Percentiles rank a stretch among this genome's conserved stretches.
These are phyloP conservation scores for Drosophila ambigua DNA, from an alignment of 1,140 invertebrate genomes.

Conservation along the genomic window DNA sequence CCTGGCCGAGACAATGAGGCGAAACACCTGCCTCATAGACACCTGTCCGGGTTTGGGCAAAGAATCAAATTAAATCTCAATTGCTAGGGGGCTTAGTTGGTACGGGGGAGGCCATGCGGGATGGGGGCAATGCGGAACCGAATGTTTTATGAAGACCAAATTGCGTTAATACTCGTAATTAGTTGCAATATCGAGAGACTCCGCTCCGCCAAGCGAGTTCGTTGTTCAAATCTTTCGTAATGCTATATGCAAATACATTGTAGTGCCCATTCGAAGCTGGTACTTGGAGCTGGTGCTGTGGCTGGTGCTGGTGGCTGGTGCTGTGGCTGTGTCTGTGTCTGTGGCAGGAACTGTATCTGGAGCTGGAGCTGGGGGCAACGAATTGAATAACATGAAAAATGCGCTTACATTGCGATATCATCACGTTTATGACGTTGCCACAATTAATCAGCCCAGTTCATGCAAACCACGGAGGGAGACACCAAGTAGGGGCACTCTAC, in stretches of 20 bases:
- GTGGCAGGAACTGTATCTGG: constrained; percentile 30
- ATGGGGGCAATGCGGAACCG: constrained; percentile 26
- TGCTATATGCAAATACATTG: constrained; percentile 73
- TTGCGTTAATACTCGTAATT: constrained; percentile 78
- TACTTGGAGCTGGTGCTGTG: not conserved
- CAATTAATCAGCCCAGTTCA: constrained; percentile 77
- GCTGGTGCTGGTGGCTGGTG: constrained; percentile 12
- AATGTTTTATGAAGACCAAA: constrained; percentile 53
- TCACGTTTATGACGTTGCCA: constrained; percentile 83
- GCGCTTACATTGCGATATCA: constrained; percentile 83
- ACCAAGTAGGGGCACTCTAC: not conserved
- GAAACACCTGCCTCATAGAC: constrained; percentile 70
- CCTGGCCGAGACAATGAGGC: constrained; percentile 63
- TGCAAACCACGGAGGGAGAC: constrained; percentile 52
- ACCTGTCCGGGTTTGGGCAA: constrained; percentile 70
- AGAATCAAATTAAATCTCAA: constrained; percentile 63
- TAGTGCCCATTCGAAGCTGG: not conserved
- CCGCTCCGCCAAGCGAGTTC: constrained; percentile 61
- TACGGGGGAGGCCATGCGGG: constrained; percentile 29
- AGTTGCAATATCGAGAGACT: constrained; percentile 77
- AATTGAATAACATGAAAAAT: constrained; percentile 82
- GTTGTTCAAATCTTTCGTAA: constrained; percentile 74
- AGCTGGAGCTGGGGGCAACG: constrained; percentile 65
- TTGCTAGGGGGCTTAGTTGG: constrained; percentile 16
- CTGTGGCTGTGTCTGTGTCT: not conserved